Evolutionary conservation across 2,888 invertebrate species (phyloP).

Genomic region (Tholera decimalis): DNA sequence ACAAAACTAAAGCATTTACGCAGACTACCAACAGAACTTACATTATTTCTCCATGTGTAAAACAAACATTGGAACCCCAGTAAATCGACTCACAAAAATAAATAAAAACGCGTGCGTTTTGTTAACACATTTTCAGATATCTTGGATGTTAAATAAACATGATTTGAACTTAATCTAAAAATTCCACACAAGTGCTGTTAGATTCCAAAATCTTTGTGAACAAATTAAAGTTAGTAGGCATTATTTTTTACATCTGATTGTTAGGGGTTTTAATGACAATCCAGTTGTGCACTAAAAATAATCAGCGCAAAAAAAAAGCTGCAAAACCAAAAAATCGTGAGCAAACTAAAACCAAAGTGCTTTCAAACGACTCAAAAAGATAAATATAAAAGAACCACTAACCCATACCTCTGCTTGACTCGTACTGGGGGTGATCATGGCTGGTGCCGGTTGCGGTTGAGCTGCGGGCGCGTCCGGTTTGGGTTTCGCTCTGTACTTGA

Average conservation of each 20-base stretch:
- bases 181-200: slow-evolving; percentile 25
- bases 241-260: slow-evolving; percentile 3
- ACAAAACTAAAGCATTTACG: slow-evolving; percentile 23
- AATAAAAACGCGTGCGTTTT: slow-evolving; percentile 14
- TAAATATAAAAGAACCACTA: slow-evolving; percentile 59
- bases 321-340: slow-evolving; percentile 24
- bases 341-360: slow-evolving; percentile 41
- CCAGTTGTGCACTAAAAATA: slow-evolving; percentile 6
- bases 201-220: slow-evolving; percentile 11
- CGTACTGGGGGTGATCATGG: slow-evolving; percentile 79
- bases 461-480: slow-evolving; percentile 70
- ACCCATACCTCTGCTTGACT: slow-evolving; percentile 87
- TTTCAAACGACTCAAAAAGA: slow-evolving; percentile 56
- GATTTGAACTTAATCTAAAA: slow-evolving; percentile 18
- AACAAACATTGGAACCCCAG: slow-evolving; percentile 21
- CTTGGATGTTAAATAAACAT: slow-evolving; percentile 20
- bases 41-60: slow-evolving; percentile 10
- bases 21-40: slow-evolving; percentile 11
- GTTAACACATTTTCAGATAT: slow-evolving; percentile 7
- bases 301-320: slow-evolving; percentile 16
- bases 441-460: slow-evolving; percentile 65
- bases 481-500: slow-evolving; percentile 92
- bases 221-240: slow-evolving; percentile 15
- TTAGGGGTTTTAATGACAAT: background rate
- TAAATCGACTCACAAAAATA: slow-evolving; percentile 33